Evolutionary conservation across 2,888 invertebrate genomes (phyloP).

Genomic region (Melitaea athalia): DNA sequence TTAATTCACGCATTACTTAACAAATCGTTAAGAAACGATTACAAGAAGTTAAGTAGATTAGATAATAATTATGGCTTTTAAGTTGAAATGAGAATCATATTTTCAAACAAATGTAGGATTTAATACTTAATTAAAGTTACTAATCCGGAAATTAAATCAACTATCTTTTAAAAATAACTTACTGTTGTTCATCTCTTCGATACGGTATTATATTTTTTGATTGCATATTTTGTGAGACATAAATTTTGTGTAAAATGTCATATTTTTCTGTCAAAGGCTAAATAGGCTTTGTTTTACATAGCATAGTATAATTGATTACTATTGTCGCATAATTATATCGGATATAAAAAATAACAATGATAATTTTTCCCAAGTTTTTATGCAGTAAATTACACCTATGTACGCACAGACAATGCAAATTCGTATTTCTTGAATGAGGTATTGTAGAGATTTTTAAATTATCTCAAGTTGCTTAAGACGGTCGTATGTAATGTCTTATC

Average conservation of each 20-base stretch:
- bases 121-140: too few relatives aligned
- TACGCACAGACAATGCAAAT: constrained; percentile 29
- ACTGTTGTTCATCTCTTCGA: too few relatives aligned
- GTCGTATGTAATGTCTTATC: background rate
- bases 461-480: constrained; percentile 18
- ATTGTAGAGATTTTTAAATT: constrained; percentile 26
- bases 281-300: background rate
- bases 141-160: too few relatives aligned
- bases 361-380: constrained; percentile 30
- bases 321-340: constrained; percentile 14
- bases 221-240: too few relatives aligned
- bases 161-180: too few relatives aligned
- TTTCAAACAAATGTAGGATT: too few relatives aligned
- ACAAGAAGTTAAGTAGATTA: too few relatives aligned
- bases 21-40: too few relatives aligned
- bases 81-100: too few relatives aligned
- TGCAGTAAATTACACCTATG: constrained; percentile 8
- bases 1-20: too few relatives aligned
- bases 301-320: constrained; percentile 7
- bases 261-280: background rate
- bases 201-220: too few relatives aligned
- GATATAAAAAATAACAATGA: constrained; percentile 16
- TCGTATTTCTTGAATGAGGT: constrained; percentile 20
- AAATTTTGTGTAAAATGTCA: background rate
- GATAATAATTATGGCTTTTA: too few relatives aligned